Evolutionary conservation across 2,113 vertebrate genomes (phyloP), one percentile per base, ranked within the genome.

Genomic region (Dipodomys ordii): DNA sequence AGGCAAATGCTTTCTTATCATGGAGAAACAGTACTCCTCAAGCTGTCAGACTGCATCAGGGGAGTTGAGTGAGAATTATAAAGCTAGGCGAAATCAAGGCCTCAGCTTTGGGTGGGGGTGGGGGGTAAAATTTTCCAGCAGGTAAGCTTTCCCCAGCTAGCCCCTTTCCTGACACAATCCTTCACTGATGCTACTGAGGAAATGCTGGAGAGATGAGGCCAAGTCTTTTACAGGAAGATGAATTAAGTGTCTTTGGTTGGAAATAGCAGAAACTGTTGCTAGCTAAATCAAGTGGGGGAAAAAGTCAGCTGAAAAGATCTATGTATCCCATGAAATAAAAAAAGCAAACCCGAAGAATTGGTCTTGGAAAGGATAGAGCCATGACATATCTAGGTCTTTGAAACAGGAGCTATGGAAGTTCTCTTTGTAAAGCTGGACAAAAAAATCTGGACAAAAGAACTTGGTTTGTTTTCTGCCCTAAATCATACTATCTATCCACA

Each of bases 1-100:
- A 98, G 98, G 98, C 98, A 97, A 97, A 97, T 25, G 92, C 96
- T 96, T 97, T 96, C 98, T 98, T 98, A 98, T 98, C 98, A 60
- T 95, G 88, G 97, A 94, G 96, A 98, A 98, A 97, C 98, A 98
- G 98, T 93, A 97, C 95, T 98, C 90, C 1, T 97, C 97, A 94
- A 95, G 96, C 97, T 97, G 94, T 88, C 6, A 97, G 96, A 62
- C 95, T 1, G 83, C 97, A 97, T 98, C 97, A 97, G 96, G 96
- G 97, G 98, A 98, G 97, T 71, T 96, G 97, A 97, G 96, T 94
- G 92, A 96, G 97, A 97, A 97, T 95, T 96, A 94, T 79, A 98
- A 97, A 96, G 94, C 93, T 76, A 39, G 68, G 83, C 88, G 67
- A 93, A 94, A 81, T 92, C 95, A 74, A 78, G 93, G 96, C 97